Base-by-base conservation (phyloP, 2,113 vertebrate species). In the zebrafish (Danio rerio) region DNA sequence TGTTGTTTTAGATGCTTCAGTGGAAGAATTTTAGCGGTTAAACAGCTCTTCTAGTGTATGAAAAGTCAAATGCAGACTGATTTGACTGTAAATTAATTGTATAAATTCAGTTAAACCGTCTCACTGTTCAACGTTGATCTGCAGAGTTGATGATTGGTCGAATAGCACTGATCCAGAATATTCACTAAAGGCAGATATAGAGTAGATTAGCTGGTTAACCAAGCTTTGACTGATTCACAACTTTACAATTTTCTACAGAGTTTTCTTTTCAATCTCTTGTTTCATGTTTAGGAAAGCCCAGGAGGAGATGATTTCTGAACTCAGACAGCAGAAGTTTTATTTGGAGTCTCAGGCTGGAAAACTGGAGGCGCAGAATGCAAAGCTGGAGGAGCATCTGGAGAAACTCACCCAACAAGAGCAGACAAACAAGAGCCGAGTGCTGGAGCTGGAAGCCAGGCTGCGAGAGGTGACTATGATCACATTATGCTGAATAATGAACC, bases 291-390 rank as follows among this genome's bases (percentile, higher is more conserved):
- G 98, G 97, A 99, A 99, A 96, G 97, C 98, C 83, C 98, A 99
- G 87, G 98, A 99, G 87, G 98, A 99, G 90, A 99, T 99, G 98
- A 99, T 99, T 89, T 98, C 97, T 71, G 98, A 99, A 90, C 96
- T 99, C 71, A 95, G 98, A 66, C 98, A 99, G 87, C 98, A 99
- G 93, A 99, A 99, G 90, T 99, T 99, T 92, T 99, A 99, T 91
- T 91, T 99, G 92, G 98, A 99, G 90, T 97, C 98, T 4, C 98
- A 99, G 90, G 97, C 97, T 6, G 98, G 98, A 21, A 99, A 99
- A 87, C 87, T 98, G 87, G 98, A 99, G 86, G 98, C 98, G 80
- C 98, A 99, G 91, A 99, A 98, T 88, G 96, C 95, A 84, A 99
- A 99, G 89, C 94, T 99, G 89, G 98, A 99, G 87, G 98, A 99